Evolutionary conservation across 92 coral and sea anemone species (phyloP).

Genomic region (Virgularia gustaviana): DNA sequence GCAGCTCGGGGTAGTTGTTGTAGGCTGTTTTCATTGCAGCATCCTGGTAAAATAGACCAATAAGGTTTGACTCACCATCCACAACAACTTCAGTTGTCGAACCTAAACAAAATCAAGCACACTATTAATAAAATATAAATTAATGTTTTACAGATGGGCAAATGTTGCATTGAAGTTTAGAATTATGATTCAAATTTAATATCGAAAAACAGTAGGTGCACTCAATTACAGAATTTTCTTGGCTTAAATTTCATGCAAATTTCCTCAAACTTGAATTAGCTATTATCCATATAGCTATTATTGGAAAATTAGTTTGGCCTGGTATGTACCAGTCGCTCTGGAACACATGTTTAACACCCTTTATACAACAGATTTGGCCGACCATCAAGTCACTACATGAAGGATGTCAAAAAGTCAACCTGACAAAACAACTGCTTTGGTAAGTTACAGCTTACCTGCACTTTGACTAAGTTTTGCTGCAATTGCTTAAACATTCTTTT

Average conservation of each 20-base stretch:
- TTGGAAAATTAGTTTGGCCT: no score
- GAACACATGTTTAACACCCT: no score
- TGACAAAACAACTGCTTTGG: not conserved
- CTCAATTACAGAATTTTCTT: no score
- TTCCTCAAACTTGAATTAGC: no score
- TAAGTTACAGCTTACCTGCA: not conserved
- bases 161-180: not conserved
- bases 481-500: not conserved
- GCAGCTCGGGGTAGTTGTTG: not conserved
- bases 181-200: not conserved
- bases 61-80: not conserved
- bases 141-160: not conserved
- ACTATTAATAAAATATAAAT: not conserved
- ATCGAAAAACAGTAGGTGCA: no score
- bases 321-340: no score
- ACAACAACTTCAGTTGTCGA: not conserved
- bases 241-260: no score
- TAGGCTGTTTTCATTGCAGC: not conserved
- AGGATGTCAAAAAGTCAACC: not conserved
- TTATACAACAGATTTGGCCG: no score
- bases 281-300: no score
- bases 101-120: not conserved
- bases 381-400: not conserved
- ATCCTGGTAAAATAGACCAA: not conserved
- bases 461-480: not conserved